Evolutionary conservation across 2,797 vertebrate species (phyloP), one percentile per base, ranked within the genome.

Genomic region (Spatula versicolor): DNA sequence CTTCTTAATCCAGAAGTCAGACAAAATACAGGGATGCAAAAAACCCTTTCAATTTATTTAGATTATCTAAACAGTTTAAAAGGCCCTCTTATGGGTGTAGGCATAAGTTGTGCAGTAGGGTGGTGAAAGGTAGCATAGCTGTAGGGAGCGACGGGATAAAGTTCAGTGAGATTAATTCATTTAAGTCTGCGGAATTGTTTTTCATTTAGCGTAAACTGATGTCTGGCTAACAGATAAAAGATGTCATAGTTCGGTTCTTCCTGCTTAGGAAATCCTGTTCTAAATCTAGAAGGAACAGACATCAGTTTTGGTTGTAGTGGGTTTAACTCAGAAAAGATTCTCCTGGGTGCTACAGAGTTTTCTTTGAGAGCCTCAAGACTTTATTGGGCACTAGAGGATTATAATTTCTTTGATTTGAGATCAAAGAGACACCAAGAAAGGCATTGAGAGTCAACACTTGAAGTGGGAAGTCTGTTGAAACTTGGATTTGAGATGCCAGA

Each of bases 31-130:
- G 31, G 8, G 8, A 45, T 72, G 4, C 59, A 55, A 82, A 84
- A 60, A 17, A 3, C 1, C 19, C 5, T 92, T 64, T 68, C 7
- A 21, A 1, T 72, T 90, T 75, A 18, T 75, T 18, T 35, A 58
- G 28, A 50, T 76, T 75, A 72, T 79, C 3, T 7, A 72, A 81
- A 41, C 39, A 74, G 35, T 21, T 17, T 81, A 18, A 12, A 76
- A 81, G 46, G 58, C 0, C 0, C 18, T 86, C 2, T 25, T 83
- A 1, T 31, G 25, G 48, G 5, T 14, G 3, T 54, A 22, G 54
- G 15, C 4, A 8, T 5, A 81, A 41, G 31, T 50, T 81, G 35
- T 92, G 33, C 13, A 33, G 7, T 39, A 63, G n/a, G 13, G 17
- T 84, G 6, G n/a, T 86, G 52, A 73, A 73, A 62, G 8, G 3